phyloP scores from a whole-genome alignment of 2,797 vertebrate genomes.

The Chromis chromis region DNA sequence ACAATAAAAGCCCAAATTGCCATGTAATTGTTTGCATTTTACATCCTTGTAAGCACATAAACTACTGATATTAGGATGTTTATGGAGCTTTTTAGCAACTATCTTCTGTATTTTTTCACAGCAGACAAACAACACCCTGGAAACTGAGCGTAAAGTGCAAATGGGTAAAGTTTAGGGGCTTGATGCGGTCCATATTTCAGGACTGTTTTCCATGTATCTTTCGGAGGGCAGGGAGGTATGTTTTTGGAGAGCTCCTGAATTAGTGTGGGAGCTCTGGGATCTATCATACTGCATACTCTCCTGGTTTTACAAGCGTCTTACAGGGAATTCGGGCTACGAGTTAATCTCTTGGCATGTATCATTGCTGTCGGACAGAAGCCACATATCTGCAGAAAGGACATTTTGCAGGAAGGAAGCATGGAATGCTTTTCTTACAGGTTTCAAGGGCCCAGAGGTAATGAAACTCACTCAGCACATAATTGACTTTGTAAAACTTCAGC shows the following conservation, averaged over 20 bases:
- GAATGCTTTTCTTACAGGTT: conserved; percentile 37
- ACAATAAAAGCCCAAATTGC: conserved; percentile 47
- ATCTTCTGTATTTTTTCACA: conserved; percentile 2
- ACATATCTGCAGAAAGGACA: conserved; percentile 29
- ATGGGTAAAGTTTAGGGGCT: not conserved
- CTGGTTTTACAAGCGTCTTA: conserved; percentile 66
- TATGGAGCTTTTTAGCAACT: conserved; percentile 48
- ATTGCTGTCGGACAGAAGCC: conserved; percentile 52
- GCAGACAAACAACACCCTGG: conserved; percentile 27
- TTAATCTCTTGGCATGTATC: conserved; percentile 50
- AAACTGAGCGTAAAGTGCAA: conserved; percentile 18
- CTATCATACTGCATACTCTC: conserved; percentile 37
- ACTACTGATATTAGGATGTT: conserved; percentile 41
- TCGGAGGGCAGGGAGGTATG: conserved; percentile 18
- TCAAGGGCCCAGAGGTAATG: conserved; percentile 44
- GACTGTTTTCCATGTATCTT: conserved; percentile 15
- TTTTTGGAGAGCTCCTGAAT: conserved; percentile 24
- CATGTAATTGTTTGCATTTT: conserved; percentile 34
- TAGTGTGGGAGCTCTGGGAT: conserved; percentile 54
- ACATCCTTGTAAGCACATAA: conserved; percentile 28
- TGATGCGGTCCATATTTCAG: conserved; percentile 6
- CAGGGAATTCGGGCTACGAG: conserved; percentile 30
- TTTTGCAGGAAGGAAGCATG: conserved; percentile 29
- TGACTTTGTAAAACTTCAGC: conserved; percentile 34
- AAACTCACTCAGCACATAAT: conserved; percentile 49